Percentiles rank a stretch among this genome's conserved stretches.
Conservation (phyloP, 2,113 vertebrate genomes). For the Orycteropus afer region DNA sequence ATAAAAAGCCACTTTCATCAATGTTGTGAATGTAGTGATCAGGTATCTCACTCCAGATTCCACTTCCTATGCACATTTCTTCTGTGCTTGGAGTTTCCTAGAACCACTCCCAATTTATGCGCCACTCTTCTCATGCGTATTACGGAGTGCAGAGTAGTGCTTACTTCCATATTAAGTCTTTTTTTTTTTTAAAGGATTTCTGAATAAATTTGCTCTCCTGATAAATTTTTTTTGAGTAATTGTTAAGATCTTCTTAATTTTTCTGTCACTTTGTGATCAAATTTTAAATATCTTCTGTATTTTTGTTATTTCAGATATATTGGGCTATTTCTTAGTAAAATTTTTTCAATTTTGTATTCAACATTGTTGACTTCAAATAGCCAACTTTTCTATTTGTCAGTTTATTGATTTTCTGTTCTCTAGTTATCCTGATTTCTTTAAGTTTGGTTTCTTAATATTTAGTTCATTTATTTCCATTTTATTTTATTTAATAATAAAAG, state of each 20-base stretch:
- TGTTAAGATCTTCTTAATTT: background rate
- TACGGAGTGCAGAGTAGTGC: background rate
- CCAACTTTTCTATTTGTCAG: background rate
- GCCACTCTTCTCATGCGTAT: background rate
- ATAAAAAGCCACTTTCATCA: background rate
- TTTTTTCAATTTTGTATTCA: background rate
- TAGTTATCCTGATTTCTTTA: conserved; percentile 5
- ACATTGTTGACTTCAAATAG: conserved; percentile 16
- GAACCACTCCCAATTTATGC: background rate
- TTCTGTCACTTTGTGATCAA: background rate
- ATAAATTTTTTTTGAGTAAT: background rate
- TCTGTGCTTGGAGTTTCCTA: background rate
- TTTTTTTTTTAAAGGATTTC: background rate
- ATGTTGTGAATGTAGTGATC: background rate
- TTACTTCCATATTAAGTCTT: background rate
- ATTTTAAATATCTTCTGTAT: conserved; percentile 7
- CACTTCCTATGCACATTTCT: background rate
- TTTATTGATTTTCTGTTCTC: background rate
- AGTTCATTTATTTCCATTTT: background rate
- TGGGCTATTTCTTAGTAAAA: background rate
- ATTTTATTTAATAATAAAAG: conserved; percentile 17
- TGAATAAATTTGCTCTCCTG: background rate
- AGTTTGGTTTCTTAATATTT: background rate
- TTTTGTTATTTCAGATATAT: conserved; percentile 17
- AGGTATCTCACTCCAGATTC: background rate